Conservation (phyloP, 2,113 vertebrate species). For the Candoia aspera region DNA sequence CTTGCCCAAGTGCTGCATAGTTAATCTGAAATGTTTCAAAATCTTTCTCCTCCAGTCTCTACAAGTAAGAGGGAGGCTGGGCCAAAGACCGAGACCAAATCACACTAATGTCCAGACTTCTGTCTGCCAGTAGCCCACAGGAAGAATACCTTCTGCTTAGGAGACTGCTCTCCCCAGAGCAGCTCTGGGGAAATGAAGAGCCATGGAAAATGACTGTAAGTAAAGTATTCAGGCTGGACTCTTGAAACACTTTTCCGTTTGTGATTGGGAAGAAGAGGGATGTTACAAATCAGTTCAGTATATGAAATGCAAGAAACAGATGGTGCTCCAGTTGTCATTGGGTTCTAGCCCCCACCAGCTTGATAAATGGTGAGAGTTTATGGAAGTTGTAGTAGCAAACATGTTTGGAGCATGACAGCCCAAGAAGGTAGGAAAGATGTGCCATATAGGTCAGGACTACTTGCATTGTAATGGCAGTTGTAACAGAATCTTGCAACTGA, state of each 20-base stretch:
- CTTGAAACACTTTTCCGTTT: constrained; percentile 29
- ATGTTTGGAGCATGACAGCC: background rate
- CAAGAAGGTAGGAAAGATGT: background rate
- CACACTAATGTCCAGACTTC: constrained; percentile 17
- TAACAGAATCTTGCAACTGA: background rate
- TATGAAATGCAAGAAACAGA: background rate
- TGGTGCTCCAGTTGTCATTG: background rate
- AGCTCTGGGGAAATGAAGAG: constrained; percentile 43
- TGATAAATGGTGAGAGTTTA: background rate
- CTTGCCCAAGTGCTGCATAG: constrained; percentile 29
- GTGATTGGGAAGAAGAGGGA: background rate
- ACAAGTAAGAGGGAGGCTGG: constrained; percentile 42
- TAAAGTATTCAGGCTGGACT: constrained; percentile 6
- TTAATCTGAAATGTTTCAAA: constrained; percentile 36
- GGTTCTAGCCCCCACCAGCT: background rate
- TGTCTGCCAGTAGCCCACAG: constrained; percentile 29
- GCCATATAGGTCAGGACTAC: background rate
- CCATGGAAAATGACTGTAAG: constrained; percentile 37
- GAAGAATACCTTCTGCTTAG: constrained; percentile 44
- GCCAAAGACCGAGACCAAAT: background rate
- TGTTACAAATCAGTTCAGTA: constrained; percentile 25
- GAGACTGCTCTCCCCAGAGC: constrained; percentile 24
- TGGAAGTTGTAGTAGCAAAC: background rate
- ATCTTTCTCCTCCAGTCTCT: constrained; percentile 39
- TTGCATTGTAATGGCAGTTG: background rate